Evolutionary conservation across 1,140 invertebrate genomes (phyloP).

Genomic region (Listronotus oregonensis): DNA sequence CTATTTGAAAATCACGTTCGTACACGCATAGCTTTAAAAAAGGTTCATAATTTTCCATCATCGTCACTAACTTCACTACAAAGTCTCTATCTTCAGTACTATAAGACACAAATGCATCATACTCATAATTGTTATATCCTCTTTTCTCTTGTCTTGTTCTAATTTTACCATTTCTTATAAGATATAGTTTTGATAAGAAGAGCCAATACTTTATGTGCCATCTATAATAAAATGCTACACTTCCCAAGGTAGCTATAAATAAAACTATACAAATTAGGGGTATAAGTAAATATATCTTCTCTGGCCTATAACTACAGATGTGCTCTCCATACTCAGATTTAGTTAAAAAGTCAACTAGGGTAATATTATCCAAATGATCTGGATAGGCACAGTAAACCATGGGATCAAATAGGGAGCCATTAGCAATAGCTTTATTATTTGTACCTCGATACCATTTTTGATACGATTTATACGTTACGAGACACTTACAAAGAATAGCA

Average conservation of each 20-base stretch:
- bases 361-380: slow-evolving; percentile 26
- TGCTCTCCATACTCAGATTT: slow-evolving; percentile 7
- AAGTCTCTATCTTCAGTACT: slow-evolving; percentile 67
- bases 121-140: slow-evolving; percentile 56
- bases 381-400: slow-evolving; percentile 31
- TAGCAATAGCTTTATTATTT: slow-evolving; percentile 41
- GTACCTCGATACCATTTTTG: slow-evolving; percentile 44
- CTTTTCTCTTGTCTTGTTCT: slow-evolving; percentile 32
- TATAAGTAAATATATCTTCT: slow-evolving; percentile 13
- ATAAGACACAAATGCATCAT: slow-evolving; percentile 72
- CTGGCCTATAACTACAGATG: slow-evolving; percentile 5
- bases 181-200: slow-evolving; percentile 58
- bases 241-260: slow-evolving; percentile 1
- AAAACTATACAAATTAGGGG: slow-evolving; percentile 1
- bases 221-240: slow-evolving; percentile 42
- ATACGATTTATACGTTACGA: slow-evolving; percentile 53
- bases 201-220: slow-evolving; percentile 62
- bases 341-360: slow-evolving; percentile 31
- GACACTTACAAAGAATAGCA: slow-evolving; percentile 62
- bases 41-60: slow-evolving; percentile 62
- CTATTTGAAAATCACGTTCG: slow-evolving; percentile 69
- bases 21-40: slow-evolving; percentile 67
- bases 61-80: slow-evolving; percentile 61
- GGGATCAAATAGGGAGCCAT: slow-evolving; percentile 27
- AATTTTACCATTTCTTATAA: slow-evolving; percentile 56